Base-by-base conservation (phyloP, 2,113 vertebrate genomes). In the Gopherus flavomarginatus region DNA sequence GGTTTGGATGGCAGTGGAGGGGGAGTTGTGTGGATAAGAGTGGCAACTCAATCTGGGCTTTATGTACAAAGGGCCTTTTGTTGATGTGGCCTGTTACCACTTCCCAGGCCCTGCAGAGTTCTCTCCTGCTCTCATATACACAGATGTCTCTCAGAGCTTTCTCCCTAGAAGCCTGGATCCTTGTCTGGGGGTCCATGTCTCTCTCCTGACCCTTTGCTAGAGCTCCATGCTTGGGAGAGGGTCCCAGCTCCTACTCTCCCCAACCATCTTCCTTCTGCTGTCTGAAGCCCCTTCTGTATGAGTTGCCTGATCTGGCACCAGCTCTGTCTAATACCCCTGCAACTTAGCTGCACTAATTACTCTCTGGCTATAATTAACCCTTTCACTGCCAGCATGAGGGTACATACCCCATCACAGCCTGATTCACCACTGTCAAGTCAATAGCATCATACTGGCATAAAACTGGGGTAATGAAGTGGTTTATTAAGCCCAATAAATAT, bases 401-500 rank as follows among this genome's bases (percentile, higher is more conserved):
- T 69, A 19, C 62, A 69, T 72, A 86, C 78, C 80, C 89, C 88
- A 89, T 89, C 81, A 82, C 95, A 84, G 91, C 17, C 95, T 77
- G 90, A 92, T 54, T 88, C 95, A 93, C 84, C 82, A 92, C 96
- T 94, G 86, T 62, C 97, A 88, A 79, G 87, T 92, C 82, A 80
- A 12, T 8, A 47, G 42, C 27, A 13, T 47, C 13, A 26, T 78
- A 95, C 92, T 90, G 89, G 81, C 96, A 91, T 93, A 96, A 92
- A 94, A 96, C 95, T 93, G 90, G 89, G 92, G 87, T 97, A 95
- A 96, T 91, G 84, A 94, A 96, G 75, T 86, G 69, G 89, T 96
- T 97, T 97, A 97, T 97, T 91, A 95, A 95, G 85, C 81, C 50
- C 89, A 90, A 95, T 93, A 96, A 97, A 90, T 85, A 78, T 56